Evolutionary conservation across 2,797 vertebrate genomes (phyloP).

Genomic region (Phrynocephalus guinanensis): DNA sequence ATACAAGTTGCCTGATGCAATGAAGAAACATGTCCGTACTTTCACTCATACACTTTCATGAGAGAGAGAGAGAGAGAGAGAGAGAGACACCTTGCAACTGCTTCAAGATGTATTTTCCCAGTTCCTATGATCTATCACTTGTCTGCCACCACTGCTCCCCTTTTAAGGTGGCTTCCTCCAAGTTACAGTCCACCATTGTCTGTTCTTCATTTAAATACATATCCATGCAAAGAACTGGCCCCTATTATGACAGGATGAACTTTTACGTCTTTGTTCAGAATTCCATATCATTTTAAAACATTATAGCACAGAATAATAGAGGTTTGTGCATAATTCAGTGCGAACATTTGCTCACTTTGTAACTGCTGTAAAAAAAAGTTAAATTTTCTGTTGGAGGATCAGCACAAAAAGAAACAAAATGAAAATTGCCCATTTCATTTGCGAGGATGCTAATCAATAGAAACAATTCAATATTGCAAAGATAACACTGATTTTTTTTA

Average conservation of each 20-base stretch:
- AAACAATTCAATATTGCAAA: too few species aligned
- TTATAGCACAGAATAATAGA: background rate
- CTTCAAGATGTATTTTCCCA: background rate
- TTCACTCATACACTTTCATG: background rate
- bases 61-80: background rate
- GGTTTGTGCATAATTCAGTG: background rate
- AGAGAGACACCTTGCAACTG: background rate
- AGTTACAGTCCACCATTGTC: background rate
- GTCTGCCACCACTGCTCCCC: background rate
- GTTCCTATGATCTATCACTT: background rate
- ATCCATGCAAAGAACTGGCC: background rate
- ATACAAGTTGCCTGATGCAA: background rate
- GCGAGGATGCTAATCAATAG: background rate
- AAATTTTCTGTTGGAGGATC: background rate
- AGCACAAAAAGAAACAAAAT: background rate
- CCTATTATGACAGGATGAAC: background rate
- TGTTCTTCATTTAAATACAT: background rate
- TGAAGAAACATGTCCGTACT: background rate
- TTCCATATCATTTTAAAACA: background rate
- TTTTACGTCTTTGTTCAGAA: background rate
- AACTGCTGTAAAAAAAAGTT: background rate
- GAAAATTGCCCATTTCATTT: background rate
- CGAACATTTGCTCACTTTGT: background rate
- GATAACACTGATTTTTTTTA: too few species aligned
- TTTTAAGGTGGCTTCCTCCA: background rate